Conservation (phyloP, 2,797 vertebrate genomes). For the Chrosomus eos region DNA sequence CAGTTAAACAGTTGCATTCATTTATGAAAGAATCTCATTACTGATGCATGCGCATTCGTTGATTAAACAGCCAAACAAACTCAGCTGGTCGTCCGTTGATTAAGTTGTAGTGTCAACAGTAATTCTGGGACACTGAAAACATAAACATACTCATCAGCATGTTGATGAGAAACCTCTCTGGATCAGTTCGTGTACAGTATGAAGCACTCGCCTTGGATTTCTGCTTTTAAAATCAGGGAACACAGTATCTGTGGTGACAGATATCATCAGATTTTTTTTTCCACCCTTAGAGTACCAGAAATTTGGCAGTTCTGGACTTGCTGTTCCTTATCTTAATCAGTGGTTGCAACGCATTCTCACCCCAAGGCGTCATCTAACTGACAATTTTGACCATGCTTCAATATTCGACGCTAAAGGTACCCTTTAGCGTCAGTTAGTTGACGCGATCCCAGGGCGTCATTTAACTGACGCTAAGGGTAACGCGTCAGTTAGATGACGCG, state of each 20-base stretch:
- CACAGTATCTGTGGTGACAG: background rate
- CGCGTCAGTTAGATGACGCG: no score
- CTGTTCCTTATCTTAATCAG: no score
- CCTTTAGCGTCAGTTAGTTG: no score
- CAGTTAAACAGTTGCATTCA: slow-evolving; percentile 18
- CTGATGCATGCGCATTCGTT: slow-evolving; percentile 55
- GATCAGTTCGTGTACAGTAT: slow-evolving; percentile 24
- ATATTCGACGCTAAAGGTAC: no score
- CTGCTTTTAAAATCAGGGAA: background rate
- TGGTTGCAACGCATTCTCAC: no score
- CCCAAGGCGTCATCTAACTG: no score
- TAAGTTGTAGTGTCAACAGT: slow-evolving; percentile 59
- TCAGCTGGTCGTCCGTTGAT: slow-evolving; percentile 58
- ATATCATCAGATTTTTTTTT: background rate
- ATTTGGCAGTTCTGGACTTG: background rate
- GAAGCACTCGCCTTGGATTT: background rate
- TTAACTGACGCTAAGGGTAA: no score
- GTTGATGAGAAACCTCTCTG: slow-evolving; percentile 48
- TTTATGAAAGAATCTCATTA: slow-evolving; percentile 50
- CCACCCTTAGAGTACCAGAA: background rate
- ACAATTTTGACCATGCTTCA: no score
- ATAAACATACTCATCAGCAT: slow-evolving; percentile 58
- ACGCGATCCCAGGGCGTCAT: no score
- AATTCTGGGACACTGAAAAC: slow-evolving; percentile 49
- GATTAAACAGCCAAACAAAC: slow-evolving; percentile 58